Evolutionary conservation across 1,140 invertebrate genomes (phyloP), one percentile per base, ranked within the genome.

Genomic region (Ephestia elutella): DNA sequence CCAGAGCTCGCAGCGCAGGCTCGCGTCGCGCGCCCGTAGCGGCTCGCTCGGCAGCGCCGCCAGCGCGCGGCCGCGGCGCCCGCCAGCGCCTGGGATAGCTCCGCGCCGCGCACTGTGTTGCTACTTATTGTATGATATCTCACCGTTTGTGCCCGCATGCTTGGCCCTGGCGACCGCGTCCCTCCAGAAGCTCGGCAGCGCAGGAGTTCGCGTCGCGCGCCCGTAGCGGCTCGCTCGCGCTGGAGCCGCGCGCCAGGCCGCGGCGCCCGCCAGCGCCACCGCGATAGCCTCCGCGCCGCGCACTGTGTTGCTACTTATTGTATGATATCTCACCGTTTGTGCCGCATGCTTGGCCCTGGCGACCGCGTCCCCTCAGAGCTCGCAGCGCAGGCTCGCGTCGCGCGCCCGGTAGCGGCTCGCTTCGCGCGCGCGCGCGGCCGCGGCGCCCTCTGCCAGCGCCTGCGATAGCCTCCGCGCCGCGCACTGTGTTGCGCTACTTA

Each of bases 301-400:
- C n/a, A n/a, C n/a, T n/a, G n/a, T n/a, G 65, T 90, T 91, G 32
- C n/a, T n/a, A n/a, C n/a, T n/a, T n/a, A n/a, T n/a, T n/a, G n/a
- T n/a, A n/a, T n/a, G n/a, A n/a, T n/a, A n/a, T 88, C 90, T 91
- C 88, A 96, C 95, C 49, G 92, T 93, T 53, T 95, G 92, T 0
- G 96, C 95, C 10, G 93, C 92, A 82, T 97, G 95, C 67, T 92
- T 91, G 0, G 96, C 95, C 73, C 94, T 92, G 2, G 91, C 89
- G 54, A 97, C 95, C 80, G 93, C 93, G 71, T 94, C n/a, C 91
- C 28, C 92, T 91, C 0, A 97, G 87, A 51, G 92, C 91, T 49
- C 91, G 90, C 15, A 97, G 63, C 62, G 93, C 92, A 1, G 89
- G 82, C 0, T 90, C 21, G 94, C 87, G 0, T 90, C 90, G 25